phyloP scores from a whole-genome alignment of 2,888 invertebrate species.

The Pyrgus malvae region DNA sequence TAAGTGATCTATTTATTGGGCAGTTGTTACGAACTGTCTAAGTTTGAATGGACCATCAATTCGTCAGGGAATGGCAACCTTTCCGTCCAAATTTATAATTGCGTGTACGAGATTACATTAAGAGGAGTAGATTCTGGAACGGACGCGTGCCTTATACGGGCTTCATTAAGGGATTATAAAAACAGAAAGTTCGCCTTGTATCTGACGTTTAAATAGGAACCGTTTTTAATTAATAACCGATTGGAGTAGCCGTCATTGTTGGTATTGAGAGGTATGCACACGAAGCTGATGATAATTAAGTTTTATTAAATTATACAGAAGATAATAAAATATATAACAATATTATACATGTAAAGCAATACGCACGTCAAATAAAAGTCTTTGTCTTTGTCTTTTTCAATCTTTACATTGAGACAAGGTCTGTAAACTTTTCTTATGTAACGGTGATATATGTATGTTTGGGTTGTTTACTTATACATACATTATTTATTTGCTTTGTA shows the following conservation, averaged over 20 bases:
- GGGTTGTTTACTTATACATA: no score
- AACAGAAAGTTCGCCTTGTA: constrained; percentile 49
- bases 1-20: no score
- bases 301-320: no score
- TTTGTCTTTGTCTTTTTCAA: no score
- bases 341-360: no score
- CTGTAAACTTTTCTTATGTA: no score
- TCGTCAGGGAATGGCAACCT: constrained; percentile 43
- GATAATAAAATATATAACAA: no score
- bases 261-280: neutral
- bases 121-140: constrained; percentile 67
- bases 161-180: constrained; percentile 69
- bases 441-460: no score
- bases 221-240: constrained; percentile 63
- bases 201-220: constrained; percentile 61
- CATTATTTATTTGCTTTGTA: no score
- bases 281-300: neutral
- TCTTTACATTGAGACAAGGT: no score
- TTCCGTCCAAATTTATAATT: constrained; percentile 32
- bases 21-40: no score
- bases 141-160: constrained; percentile 59
- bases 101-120: constrained; percentile 49
- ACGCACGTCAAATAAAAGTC: no score
- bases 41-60: constrained; percentile 54
- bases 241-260: constrained; percentile 31